A percentile compares a stretch with the other conserved stretches of the same genome.
Conservation (phyloP, 2,113 vertebrate genomes). For the Mesocricetus auratus region DNA sequence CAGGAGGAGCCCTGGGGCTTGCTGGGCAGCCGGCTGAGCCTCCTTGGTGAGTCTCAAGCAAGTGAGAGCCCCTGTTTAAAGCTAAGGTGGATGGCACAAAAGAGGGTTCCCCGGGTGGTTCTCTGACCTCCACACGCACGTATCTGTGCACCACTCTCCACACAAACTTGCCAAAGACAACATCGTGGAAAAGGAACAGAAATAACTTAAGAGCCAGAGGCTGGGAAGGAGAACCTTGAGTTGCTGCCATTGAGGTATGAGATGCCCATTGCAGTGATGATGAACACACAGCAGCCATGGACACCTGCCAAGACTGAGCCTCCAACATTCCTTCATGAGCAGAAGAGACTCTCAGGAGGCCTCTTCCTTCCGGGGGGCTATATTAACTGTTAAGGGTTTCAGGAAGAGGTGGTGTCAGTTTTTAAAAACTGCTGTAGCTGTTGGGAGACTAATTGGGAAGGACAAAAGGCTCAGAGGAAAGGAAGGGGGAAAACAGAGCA, state of each 20-base stretch:
- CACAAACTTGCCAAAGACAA: neutral
- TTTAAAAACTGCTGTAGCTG: neutral
- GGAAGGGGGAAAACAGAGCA: too few relatives aligned
- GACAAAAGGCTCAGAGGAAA: too few relatives aligned
- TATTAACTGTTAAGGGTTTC: neutral
- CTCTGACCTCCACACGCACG: neutral
- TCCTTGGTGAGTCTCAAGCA: neutral
- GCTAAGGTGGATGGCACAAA: neutral
- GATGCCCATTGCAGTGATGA: neutral
- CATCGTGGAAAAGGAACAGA: neutral
- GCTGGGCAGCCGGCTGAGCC: neutral
- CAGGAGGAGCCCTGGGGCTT: too few relatives aligned
- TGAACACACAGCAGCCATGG: neutral
- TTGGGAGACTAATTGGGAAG: neutral
- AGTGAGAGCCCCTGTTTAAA: neutral
- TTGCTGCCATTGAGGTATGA: neutral
- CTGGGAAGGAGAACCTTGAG: neutral
- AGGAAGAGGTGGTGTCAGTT: neutral
- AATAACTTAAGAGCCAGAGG: neutral
- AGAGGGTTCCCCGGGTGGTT: neutral
- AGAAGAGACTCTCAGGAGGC: neutral
- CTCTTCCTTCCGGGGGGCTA: neutral
- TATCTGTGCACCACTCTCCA: neutral
- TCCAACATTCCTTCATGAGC: neutral
- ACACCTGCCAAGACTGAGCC: neutral